Evolutionary conservation across 2,113 vertebrate genomes (phyloP), one percentile per base, ranked within the genome.

Genomic region (Antechinus stuartii): DNA sequence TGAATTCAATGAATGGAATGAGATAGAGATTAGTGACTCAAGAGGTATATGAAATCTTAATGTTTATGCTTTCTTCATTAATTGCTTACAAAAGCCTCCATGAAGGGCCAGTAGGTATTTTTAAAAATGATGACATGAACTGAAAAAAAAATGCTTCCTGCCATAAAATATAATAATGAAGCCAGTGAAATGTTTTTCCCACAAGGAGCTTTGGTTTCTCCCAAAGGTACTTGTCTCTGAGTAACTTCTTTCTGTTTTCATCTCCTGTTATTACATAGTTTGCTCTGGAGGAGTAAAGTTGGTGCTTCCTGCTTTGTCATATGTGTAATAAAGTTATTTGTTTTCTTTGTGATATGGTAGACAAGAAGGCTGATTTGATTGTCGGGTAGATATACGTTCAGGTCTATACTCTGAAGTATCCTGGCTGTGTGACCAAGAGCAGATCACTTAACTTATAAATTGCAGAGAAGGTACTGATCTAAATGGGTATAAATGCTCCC

Each of bases 81-180:
- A 94, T 89, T 96, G 57, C 11, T 52, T 91, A 11, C 54, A 3
- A 84, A 90, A 47, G 26, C 68, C 57, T 96, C 91, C 94, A 53
- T 0, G 35, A 94, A 94, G 76, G 90, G 94, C 89, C 53, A 53
- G 2, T 16, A 49, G 93, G 24, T 76, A 94, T 93, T 95, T 95
- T 93, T 93, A 91, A 94, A 97, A 96, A 96, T 96, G 53, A 94
- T 61, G 90, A 92, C 90, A 54, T 92, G 91, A 94, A 92, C 54
- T 61, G 49, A 11, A 52, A 52, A 52, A 5, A 96, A 92, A 91
- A 91, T 91, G 12, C 94, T 97, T 97, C 95, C 96, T 96, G 96
- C 84, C 93, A 2, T 97, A 95, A 96, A 94, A 96, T 84, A 23
- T 42, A 57, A 92, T 94, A 97, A 95, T n/a, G 89, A 96, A 91